These are phyloP conservation scores for Trogon surrucura DNA, from an alignment of 2,113 vertebrate species.

Conservation along the genomic window DNA sequence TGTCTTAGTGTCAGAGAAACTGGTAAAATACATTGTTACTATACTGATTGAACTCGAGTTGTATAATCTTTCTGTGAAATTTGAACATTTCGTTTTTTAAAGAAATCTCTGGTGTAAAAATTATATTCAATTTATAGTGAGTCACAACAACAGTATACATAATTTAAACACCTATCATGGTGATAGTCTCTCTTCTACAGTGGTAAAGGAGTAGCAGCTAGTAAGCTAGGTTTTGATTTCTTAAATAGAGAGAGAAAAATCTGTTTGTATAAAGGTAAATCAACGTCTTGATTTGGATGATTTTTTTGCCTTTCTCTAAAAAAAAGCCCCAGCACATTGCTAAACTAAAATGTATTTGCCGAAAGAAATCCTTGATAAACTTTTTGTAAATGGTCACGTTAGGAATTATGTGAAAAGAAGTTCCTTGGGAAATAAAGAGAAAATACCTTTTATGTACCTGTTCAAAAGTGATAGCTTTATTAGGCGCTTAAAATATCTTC, in stretches of 20 bases:
- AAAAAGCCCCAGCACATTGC: background rate
- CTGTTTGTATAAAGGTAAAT: background rate
- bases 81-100: background rate
- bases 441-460: conserved; percentile 22
- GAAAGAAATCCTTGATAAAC: conserved; percentile 21
- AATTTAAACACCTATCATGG: background rate
- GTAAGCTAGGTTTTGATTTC: background rate
- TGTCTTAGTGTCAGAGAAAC: background rate
- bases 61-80: background rate
- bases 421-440: conserved; percentile 59
- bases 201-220: background rate
- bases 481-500: background rate
- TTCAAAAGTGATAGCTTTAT: conserved; percentile 46
- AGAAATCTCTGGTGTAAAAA: background rate
- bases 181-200: background rate
- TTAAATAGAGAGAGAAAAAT: background rate
- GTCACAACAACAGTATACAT: background rate
- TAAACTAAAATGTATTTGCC: background rate
- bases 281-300: background rate
- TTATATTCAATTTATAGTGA: background rate
- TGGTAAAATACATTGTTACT: background rate
- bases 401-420: conserved; percentile 25
- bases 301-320: background rate
- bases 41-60: fast-evolving
- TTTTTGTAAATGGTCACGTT: conserved; percentile 22